A percentile compares a stretch with the other conserved stretches of the same genome.
These are phyloP conservation scores for Menidia beryllina DNA, from an alignment of 2,113 vertebrate genomes.

Conservation along the genomic window DNA sequence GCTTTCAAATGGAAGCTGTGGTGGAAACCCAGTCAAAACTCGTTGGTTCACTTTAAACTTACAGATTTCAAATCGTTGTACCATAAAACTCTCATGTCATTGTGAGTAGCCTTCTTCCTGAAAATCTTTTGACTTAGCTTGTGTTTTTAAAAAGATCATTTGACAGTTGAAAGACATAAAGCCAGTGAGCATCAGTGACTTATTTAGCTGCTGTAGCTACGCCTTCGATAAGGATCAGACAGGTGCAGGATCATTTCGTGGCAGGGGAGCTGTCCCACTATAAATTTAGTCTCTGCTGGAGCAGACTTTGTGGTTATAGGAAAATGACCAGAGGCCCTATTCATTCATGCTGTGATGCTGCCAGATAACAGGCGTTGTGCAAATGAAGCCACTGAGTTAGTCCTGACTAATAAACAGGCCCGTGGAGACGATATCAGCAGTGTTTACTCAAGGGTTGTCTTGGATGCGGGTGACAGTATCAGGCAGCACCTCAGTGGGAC, in stretches of 20 bases:
- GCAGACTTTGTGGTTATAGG: constrained; percentile 43
- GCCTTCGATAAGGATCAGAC: neutral
- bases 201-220: neutral
- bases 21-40: too few relatives aligned
- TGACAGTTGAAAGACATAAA: too few relatives aligned
- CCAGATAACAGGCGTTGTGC: constrained; percentile 55
- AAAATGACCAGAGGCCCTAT: constrained; percentile 57
- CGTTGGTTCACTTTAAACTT: too few relatives aligned
- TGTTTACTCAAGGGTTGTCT: constrained; percentile 47
- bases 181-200: neutral
- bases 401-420: constrained; percentile 34
- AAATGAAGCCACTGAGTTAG: constrained; percentile 48
- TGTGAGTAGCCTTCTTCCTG: too few relatives aligned
- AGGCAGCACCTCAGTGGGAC: constrained; percentile 30
- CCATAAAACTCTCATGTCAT: too few relatives aligned
- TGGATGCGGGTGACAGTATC: constrained; percentile 63
- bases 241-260: neutral
- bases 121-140: too few relatives aligned
- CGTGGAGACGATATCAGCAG: constrained; percentile 8
- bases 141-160: too few relatives aligned
- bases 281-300: neutral
- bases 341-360: constrained; percentile 38
- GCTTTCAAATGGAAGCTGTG: neutral
- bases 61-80: neutral
- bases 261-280: neutral